phyloP scores from a whole-genome alignment of 2,113 vertebrate genomes.

The Chaetops frenatus region DNA sequence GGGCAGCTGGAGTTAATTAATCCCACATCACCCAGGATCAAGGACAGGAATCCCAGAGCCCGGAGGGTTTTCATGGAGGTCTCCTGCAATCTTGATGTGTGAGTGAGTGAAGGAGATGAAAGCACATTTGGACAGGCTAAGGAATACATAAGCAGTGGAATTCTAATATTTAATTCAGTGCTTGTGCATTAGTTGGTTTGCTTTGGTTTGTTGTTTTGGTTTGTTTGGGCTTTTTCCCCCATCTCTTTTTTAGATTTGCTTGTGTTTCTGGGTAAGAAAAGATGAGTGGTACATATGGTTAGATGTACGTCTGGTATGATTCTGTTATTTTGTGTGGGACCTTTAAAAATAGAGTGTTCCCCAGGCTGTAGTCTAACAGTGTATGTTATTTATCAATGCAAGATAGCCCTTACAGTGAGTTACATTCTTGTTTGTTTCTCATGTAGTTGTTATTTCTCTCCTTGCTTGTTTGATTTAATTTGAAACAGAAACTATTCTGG shows the following conservation, averaged over 20 bases:
- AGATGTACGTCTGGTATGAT: not conserved
- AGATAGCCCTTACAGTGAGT: not conserved
- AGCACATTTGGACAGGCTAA: not conserved
- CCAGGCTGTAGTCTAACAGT: not conserved
- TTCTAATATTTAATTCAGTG: not conserved
- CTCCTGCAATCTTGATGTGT: not conserved
- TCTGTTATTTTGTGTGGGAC: not conserved
- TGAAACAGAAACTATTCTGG: not conserved
- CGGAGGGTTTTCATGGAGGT: not conserved
- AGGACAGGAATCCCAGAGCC: not conserved
- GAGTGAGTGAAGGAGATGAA: not conserved
- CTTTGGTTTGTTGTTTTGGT: not conserved
- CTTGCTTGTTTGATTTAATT: slow-evolving; percentile 15
- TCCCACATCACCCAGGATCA: not conserved
- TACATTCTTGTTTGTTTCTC: not conserved
- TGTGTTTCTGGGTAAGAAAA: not conserved
- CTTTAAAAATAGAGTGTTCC: not conserved
- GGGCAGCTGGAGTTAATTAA: not conserved
- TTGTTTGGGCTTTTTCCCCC: not conserved
- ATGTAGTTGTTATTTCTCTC: not conserved
- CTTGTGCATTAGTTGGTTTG: not conserved
- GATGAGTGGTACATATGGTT: not conserved
- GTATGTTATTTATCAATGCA: not conserved
- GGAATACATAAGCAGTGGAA: not conserved
- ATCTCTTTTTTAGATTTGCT: not conserved